These are phyloP conservation scores for Girardia tigrina DNA, from an alignment of 2,888 invertebrate genomes.

Conservation along the genomic window DNA sequence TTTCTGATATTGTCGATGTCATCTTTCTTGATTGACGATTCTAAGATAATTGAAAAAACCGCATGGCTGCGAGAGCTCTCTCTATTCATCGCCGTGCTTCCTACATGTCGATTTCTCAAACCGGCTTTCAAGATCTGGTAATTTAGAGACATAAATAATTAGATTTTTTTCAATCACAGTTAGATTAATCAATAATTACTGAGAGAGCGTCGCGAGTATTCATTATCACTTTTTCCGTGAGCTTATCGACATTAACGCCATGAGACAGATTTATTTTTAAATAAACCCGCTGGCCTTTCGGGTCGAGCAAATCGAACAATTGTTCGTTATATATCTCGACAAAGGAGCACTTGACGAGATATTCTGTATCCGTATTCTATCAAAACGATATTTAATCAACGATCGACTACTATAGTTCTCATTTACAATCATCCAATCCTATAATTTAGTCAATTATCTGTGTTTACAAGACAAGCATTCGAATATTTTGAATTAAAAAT, in stretches of 20 bases:
- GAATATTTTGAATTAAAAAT: too few relatives aligned
- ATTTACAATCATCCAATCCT: too few relatives aligned
- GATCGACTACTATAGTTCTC: too few relatives aligned
- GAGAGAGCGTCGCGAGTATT: background rate
- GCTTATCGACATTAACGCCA: background rate
- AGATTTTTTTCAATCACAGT: too few relatives aligned
- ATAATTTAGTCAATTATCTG: too few relatives aligned
- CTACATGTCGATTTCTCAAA: background rate
- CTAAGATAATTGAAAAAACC: background rate
- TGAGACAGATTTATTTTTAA: background rate
- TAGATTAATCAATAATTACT: background rate
- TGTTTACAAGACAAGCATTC: too few relatives aligned
- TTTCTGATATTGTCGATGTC: background rate
- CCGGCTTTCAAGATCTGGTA: background rate
- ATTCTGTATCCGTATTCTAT: too few relatives aligned
- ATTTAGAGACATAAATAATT: too few relatives aligned
- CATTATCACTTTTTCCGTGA: background rate
- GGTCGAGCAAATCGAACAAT: background rate
- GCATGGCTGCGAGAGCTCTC: background rate
- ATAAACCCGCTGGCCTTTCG: background rate
- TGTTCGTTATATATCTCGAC: background rate
- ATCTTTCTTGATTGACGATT: background rate
- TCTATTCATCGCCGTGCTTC: background rate
- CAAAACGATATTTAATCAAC: too few relatives aligned
- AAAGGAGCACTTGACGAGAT: background rate